Percentiles rank a stretch among this genome's conserved stretches.
Conservation (phyloP, 2,888 invertebrate species). For the Cryptus armator region DNA sequence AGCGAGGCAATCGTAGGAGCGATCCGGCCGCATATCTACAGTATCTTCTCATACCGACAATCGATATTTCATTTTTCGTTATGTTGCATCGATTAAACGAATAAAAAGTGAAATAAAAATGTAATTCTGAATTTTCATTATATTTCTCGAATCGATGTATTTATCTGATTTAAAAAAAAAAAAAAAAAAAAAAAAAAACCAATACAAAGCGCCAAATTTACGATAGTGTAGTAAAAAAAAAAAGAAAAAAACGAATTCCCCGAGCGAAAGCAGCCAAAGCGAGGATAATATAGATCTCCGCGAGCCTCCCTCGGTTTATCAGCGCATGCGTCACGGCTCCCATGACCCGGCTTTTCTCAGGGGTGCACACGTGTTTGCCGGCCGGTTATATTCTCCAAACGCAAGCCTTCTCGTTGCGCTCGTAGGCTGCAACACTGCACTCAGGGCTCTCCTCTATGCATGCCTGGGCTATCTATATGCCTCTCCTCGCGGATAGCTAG, state of each 20-base stretch:
- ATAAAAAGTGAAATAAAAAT: no score
- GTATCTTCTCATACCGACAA: background rate
- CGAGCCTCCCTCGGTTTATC: background rate
- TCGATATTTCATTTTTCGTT: constrained; percentile 38
- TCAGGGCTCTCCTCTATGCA: background rate
- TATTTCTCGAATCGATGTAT: no score
- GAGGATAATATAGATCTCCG: background rate
- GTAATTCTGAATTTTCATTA: no score
- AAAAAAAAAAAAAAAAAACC: background rate
- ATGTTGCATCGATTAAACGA: no score
- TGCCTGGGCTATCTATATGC: background rate
- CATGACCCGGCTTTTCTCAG: constrained; percentile 67
- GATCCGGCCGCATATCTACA: background rate
- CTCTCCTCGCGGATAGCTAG: constrained; percentile 29
- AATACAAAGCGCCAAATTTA: background rate
- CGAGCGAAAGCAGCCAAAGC: background rate
- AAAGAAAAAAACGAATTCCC: background rate
- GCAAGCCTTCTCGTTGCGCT: background rate
- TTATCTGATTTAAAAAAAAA: no score
- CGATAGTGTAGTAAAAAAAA: background rate
- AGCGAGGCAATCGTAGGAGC: constrained; percentile 16
- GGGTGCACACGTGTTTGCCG: constrained; percentile 64
- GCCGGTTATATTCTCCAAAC: constrained; percentile 5
- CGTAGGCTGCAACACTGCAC: constrained; percentile 8
- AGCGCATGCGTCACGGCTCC: constrained; percentile 39